These are phyloP conservation scores for Cyrtorhinus lividipennis DNA, from an alignment of 1,140 invertebrate genomes.

Conservation along the genomic window DNA sequence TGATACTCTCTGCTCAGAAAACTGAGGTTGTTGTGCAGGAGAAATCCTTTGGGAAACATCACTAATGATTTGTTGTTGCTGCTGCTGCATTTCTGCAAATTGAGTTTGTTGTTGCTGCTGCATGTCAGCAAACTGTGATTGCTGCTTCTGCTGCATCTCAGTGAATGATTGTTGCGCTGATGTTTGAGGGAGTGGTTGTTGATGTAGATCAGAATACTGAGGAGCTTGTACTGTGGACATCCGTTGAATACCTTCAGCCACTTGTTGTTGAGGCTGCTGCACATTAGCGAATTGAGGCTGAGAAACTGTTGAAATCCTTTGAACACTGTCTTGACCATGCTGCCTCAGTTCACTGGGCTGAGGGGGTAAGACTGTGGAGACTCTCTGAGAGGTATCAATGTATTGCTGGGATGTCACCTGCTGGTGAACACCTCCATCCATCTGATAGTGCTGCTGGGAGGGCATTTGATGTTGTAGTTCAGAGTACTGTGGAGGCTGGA, in stretches of 20 bases:
- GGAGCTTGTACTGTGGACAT: slow-evolving; percentile 3
- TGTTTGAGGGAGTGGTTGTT: slow-evolving; percentile 16
- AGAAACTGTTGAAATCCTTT: too few species aligned
- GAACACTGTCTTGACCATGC: too few species aligned
- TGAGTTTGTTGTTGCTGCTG: slow-evolving; percentile 24
- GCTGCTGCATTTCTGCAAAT: slow-evolving; percentile 27
- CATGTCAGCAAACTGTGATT: slow-evolving; percentile 13
- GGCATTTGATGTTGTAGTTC: too few species aligned
- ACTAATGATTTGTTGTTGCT: slow-evolving; percentile 18
- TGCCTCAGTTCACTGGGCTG: too few species aligned
- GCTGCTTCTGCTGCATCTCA: slow-evolving; percentile 28
- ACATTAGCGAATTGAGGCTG: too few species aligned
- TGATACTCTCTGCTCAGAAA: slow-evolving; percentile 10
- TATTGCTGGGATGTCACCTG: neutral
- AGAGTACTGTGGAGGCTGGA: neutral
- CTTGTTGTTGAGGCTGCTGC: neutral
- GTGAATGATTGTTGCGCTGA: slow-evolving; percentile 22
- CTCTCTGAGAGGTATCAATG: neutral
- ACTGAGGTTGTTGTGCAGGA: slow-evolving; percentile 27
- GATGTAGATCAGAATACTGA: neutral
- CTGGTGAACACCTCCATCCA: neutral
- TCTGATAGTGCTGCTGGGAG: neutral
- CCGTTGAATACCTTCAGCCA: neutral
- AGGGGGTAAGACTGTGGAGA: too few species aligned
- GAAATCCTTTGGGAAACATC: neutral